Evolutionary conservation across 1,140 invertebrate species (phyloP).

Genomic region (Heterodera schachtii): DNA sequence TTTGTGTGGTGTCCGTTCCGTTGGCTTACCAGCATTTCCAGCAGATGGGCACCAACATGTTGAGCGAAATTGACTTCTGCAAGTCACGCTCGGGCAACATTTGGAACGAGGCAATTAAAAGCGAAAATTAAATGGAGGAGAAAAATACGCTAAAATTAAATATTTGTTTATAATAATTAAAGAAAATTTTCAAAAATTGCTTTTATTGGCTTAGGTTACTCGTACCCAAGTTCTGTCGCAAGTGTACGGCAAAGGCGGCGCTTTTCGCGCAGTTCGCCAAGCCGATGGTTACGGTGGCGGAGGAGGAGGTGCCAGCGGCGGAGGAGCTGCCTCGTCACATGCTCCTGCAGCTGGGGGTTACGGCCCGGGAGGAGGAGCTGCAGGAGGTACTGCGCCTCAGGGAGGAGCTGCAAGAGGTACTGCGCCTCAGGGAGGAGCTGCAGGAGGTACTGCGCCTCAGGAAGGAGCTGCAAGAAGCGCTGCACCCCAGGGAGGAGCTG

Average conservation of each 20-base stretch:
- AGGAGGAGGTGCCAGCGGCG: background rate
- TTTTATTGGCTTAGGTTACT: background rate
- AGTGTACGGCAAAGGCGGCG: background rate
- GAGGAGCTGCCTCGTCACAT: too few species aligned
- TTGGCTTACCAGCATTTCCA: constrained; percentile 61
- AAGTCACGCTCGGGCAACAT: constrained; percentile 52
- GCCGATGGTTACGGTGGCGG: background rate
- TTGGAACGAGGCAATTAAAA: constrained; percentile 42
- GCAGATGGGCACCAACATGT: constrained; percentile 47
- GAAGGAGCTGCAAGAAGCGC: background rate
- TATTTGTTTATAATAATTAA: too few species aligned
- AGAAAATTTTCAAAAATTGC: too few species aligned
- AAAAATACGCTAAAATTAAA: too few species aligned
- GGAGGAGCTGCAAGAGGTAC: too few species aligned
- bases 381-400: too few species aligned
- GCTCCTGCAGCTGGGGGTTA: too few species aligned
- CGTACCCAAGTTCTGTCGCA: background rate
- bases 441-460: too few species aligned
- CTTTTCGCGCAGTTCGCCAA: background rate
- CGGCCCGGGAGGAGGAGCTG: background rate
- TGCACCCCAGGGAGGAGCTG: background rate
- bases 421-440: too few species aligned
- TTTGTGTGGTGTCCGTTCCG: constrained; percentile 64
- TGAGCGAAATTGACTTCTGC: constrained; percentile 50
- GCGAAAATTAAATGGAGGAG: too few species aligned